Conservation (phyloP, 2,888 invertebrate species). For the Drosophila flavopinicola region DNA sequence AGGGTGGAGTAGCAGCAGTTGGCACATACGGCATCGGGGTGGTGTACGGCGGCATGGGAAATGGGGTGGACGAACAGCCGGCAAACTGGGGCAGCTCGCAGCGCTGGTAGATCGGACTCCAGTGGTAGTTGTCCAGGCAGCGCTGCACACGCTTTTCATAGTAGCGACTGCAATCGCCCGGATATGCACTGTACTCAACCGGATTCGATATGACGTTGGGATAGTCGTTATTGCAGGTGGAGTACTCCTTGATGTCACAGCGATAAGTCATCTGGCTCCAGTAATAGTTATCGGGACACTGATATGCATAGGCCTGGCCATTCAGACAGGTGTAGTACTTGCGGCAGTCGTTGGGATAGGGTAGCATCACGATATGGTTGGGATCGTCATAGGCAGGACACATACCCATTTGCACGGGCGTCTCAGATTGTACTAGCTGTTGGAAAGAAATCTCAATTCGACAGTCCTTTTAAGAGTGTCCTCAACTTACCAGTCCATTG, state of each 20-base stretch:
- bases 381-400: constrained; percentile 72
- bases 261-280: constrained; percentile 73
- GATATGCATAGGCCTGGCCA: constrained; percentile 56
- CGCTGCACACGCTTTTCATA: constrained; percentile 59
- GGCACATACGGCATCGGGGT: constrained; percentile 12
- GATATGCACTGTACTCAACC: constrained; percentile 56
- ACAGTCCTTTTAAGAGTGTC: too few relatives aligned
- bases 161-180: constrained; percentile 73
- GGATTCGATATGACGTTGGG: background rate
- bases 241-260: constrained; percentile 71
- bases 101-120: constrained; percentile 56
- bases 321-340: constrained; percentile 76
- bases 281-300: constrained; percentile 71
- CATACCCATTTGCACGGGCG: constrained; percentile 8
- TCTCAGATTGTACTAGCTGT: constrained; percentile 9
- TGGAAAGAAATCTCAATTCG: background rate
- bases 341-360: constrained; percentile 69
- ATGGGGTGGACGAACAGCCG: constrained; percentile 40
- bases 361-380: constrained; percentile 63
- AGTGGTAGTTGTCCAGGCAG: constrained; percentile 68
- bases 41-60: background rate
- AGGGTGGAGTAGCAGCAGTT: constrained; percentile 48
- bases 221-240: constrained; percentile 49
- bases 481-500: constrained; percentile 26
- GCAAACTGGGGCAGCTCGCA: constrained; percentile 70